Evolutionary conservation across 2,888 invertebrate genomes (phyloP).

Genomic region (Fabriciana adippe): DNA sequence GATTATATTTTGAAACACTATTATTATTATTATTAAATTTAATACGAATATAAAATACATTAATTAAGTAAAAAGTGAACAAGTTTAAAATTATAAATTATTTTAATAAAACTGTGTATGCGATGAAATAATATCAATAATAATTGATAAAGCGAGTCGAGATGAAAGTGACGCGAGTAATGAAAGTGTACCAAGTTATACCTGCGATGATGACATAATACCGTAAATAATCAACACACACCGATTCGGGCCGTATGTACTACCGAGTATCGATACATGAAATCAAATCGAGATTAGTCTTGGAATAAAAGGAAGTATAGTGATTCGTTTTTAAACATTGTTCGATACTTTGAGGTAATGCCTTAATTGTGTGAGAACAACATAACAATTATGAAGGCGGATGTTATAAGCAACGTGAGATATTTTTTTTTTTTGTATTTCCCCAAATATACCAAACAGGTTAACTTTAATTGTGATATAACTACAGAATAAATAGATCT

Average conservation of each 20-base stretch:
- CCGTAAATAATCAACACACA: constrained; percentile 39
- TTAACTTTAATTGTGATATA: constrained; percentile 40
- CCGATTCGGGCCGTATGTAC: constrained; percentile 7
- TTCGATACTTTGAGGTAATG: constrained; percentile 28
- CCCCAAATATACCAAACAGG: constrained; percentile 35
- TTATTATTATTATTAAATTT: too few species aligned
- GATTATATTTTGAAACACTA: too few species aligned
- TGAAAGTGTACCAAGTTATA: constrained; percentile 31
- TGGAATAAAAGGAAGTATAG: constrained; percentile 34
- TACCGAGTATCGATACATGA: constrained; percentile 27
- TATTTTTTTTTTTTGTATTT: constrained; percentile 40
- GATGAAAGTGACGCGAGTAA: constrained; percentile 37
- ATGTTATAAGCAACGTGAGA: constrained; percentile 47
- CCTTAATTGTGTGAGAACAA: constrained; percentile 40
- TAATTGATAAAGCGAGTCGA: constrained; percentile 16
- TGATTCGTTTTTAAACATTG: constrained; percentile 22
- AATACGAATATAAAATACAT: too few species aligned
- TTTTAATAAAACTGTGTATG: background rate
- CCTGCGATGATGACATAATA: constrained; percentile 38
- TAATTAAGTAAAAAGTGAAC: background rate
- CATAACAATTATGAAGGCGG: constrained; percentile 53
- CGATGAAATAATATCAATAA: constrained; percentile 1
- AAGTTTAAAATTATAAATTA: background rate
- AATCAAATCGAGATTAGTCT: constrained; percentile 39
- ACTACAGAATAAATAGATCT: constrained; percentile 36